Evolutionary conservation across 2,113 vertebrate species (phyloP).

Genomic region (Percopsis transmontana): DNA sequence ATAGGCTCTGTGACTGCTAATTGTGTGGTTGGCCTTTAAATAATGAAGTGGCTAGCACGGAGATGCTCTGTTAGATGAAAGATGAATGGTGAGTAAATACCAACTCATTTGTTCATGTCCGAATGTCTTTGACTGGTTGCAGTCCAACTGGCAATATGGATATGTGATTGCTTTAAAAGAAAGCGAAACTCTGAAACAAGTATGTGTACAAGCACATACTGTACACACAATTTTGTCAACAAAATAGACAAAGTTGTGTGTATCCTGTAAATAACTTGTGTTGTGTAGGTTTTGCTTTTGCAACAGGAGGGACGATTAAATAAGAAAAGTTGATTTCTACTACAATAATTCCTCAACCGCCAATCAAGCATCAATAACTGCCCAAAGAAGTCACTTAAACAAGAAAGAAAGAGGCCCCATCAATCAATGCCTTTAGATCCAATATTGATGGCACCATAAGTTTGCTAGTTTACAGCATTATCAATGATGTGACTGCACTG

Average conservation of each 20-base stretch:
- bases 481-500: slow-evolving; percentile 17
- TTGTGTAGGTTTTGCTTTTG: too few species aligned
- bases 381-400: slow-evolving; percentile 10
- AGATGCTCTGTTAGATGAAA: slow-evolving; percentile 27
- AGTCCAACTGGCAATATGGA: background rate
- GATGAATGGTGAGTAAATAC: slow-evolving; percentile 41
- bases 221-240: too few species aligned
- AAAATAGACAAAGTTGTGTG: too few species aligned
- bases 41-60: slow-evolving; percentile 55
- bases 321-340: too few species aligned
- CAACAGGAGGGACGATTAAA: too few species aligned
- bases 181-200: too few species aligned
- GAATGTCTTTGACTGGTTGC: slow-evolving; percentile 1
- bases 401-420: too few species aligned
- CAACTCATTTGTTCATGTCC: slow-evolving; percentile 23
- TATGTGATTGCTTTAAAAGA: too few species aligned
- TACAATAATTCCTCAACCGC: too few species aligned
- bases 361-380: background rate
- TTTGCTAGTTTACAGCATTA: background rate
- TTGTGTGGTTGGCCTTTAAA: slow-evolving; percentile 60
- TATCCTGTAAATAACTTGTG: too few species aligned
- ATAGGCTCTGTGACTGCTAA: slow-evolving; percentile 49
- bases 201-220: background rate
- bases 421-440: background rate
- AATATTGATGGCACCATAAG: slow-evolving; percentile 26